Conservation (phyloP, 2,113 vertebrate genomes). For the Hyperopisus bebe region DNA sequence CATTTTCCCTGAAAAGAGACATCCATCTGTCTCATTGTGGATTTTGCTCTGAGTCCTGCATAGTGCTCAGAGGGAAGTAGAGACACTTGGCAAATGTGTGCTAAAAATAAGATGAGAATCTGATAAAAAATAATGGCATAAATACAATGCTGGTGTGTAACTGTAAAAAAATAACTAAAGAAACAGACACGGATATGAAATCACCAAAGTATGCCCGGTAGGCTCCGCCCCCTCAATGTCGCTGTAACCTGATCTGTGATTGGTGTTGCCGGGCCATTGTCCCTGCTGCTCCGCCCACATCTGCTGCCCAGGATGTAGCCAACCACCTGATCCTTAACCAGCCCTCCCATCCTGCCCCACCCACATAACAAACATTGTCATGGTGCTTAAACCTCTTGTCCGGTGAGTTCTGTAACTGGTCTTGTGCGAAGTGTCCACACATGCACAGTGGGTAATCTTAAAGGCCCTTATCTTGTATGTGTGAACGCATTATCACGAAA, state of each 20-base stretch:
- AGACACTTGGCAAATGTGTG: neutral
- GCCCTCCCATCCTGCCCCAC: neutral
- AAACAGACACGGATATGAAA: neutral
- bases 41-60: neutral
- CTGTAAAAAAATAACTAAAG: neutral
- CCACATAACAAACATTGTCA: neutral
- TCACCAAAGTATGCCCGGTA: neutral
- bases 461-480: neutral
- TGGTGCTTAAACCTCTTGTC: neutral
- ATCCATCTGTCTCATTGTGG: neutral
- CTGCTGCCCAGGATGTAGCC: neutral
- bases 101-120: neutral
- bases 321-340: neutral
- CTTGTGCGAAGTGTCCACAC: neutral
- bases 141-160: neutral
- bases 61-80: neutral
- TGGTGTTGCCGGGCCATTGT: neutral
- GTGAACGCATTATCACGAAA: neutral
- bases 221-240: neutral
- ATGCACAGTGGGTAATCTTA: neutral
- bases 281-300: neutral
- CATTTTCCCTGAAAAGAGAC: neutral
- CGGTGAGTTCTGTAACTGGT: neutral
- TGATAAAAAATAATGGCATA: neutral
- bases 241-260: neutral